Conservation (phyloP, 2,797 vertebrate genomes). For the Apogon hyalosoma region DNA sequence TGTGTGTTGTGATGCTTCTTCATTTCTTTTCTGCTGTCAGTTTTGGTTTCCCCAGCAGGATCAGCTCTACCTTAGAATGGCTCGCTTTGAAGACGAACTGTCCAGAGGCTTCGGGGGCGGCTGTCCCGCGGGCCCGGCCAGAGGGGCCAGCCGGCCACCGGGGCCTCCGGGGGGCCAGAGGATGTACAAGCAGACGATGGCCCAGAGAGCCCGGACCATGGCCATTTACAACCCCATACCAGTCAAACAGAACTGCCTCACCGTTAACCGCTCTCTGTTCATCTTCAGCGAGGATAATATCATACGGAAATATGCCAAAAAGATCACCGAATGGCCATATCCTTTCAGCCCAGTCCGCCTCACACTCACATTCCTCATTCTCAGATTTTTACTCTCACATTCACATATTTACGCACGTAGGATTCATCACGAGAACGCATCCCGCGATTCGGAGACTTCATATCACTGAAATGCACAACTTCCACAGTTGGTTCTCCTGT, state of each 20-base stretch:
- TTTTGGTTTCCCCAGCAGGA: conserved; percentile 82
- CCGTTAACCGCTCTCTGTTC: conserved; percentile 97
- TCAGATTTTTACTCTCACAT: neutral
- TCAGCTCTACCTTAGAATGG: conserved; percentile 87
- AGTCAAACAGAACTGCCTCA: conserved; percentile 96
- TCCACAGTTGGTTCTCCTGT: conserved; percentile 24
- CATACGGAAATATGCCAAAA: conserved; percentile 98
- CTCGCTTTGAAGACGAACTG: conserved; percentile 95
- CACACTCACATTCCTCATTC: too few relatives aligned
- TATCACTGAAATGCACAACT: conserved; percentile 2
- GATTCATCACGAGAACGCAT: too few relatives aligned
- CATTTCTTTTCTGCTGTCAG: conserved; percentile 79
- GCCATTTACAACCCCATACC: conserved; percentile 98
- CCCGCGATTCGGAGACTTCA: conserved; percentile 6
- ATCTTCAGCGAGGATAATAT: conserved; percentile 98
- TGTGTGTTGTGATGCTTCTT: conserved; percentile 89
- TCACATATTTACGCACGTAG: neutral
- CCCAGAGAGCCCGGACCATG: conserved; percentile 96
- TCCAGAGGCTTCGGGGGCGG: conserved; percentile 90
- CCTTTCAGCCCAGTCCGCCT: conserved; percentile 78
- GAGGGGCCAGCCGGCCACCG: conserved; percentile 85
- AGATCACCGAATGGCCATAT: conserved; percentile 99
- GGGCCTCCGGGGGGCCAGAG: conserved; percentile 87
- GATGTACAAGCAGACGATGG: conserved; percentile 95
- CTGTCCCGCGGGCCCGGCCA: conserved; percentile 84